Evolutionary conservation across 2,888 invertebrate species (phyloP).

Genomic region (Orchesellides sinensis): DNA sequence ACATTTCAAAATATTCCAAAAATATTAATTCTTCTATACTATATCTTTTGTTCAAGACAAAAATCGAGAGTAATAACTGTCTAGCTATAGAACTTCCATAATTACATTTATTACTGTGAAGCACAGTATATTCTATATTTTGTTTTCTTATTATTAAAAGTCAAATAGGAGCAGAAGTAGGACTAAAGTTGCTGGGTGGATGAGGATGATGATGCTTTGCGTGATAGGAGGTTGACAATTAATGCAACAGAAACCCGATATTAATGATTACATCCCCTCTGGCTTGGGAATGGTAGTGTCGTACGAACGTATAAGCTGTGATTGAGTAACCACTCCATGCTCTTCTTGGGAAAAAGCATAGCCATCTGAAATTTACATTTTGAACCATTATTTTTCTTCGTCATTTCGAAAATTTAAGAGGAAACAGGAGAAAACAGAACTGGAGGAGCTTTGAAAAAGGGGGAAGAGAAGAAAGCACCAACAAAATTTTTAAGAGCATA

Average conservation of each 20-base stretch:
- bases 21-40: no score
- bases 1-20: no score
- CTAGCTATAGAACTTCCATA: no score
- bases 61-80: no score
- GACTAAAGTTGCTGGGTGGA: no score
- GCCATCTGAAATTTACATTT: constrained; percentile 84
- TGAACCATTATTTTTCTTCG: not conserved
- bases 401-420: not conserved
- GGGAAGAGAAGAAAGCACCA: not conserved
- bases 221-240: not conserved
- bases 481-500: not conserved
- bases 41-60: no score
- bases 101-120: no score
- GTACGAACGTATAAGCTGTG: constrained; percentile 96
- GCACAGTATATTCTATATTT: no score
- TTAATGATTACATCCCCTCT: constrained; percentile 82
- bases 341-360: constrained; percentile 99
- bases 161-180: no score
- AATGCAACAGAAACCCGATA: no score
- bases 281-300: constrained; percentile 93
- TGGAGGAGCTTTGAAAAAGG: not conserved
- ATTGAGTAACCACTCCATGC: constrained; percentile 95
- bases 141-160: no score
- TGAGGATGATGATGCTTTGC: not conserved
- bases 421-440: constrained; percentile 44